Evolutionary conservation across 2,113 vertebrate genomes (phyloP).

Genomic region (Eulacestoma nigropectus): DNA sequence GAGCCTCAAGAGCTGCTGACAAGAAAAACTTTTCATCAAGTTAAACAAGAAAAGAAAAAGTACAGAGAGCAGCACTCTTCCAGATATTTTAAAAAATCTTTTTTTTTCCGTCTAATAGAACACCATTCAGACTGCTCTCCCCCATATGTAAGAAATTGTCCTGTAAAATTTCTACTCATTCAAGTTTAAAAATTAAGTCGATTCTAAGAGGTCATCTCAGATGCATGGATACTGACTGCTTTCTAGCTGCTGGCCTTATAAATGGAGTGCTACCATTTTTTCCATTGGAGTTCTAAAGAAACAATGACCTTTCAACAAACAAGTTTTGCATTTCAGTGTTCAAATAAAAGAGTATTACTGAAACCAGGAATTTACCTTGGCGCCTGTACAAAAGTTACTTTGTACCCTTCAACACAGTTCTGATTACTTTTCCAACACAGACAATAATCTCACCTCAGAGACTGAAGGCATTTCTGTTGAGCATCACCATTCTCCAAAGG

Average conservation of each 20-base stretch:
- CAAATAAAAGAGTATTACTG: not conserved
- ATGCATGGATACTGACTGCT: not conserved
- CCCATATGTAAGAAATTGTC: not conserved
- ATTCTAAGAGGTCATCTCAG: not conserved
- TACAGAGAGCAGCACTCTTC: not conserved
- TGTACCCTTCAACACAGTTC: accelerated
- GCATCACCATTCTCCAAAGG: not conserved
- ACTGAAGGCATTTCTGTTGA: not conserved
- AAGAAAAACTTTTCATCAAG: not conserved
- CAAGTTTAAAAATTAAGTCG: not conserved
- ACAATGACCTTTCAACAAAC: not conserved
- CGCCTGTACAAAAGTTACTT: not conserved
- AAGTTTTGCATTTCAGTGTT: not conserved
- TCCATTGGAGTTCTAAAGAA: not conserved
- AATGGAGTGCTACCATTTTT: not conserved
- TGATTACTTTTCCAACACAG: not conserved
- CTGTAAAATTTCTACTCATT: not conserved
- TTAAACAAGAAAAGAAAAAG: not conserved
- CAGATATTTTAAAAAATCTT: not conserved
- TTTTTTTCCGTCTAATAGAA: not conserved
- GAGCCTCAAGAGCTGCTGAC: constrained; percentile 64
- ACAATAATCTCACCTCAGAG: not conserved
- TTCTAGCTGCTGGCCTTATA: not conserved
- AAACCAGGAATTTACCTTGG: not conserved
- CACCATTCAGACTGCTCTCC: not conserved